Conservation (phyloP, 2,113 vertebrate genomes). For the Ameiurus melas region DNA sequence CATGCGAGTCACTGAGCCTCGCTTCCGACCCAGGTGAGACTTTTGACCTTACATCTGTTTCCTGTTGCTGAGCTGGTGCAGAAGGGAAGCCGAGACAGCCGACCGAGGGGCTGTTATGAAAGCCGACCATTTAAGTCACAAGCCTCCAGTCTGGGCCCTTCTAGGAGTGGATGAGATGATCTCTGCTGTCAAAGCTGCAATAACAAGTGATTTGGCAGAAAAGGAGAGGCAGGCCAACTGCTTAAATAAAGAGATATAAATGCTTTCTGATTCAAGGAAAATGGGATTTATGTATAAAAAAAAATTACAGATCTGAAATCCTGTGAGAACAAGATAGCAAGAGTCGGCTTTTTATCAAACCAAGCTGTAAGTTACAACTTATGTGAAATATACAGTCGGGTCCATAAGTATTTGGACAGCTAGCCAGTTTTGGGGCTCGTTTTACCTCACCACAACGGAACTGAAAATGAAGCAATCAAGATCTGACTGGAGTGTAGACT, state of each 20-base stretch:
- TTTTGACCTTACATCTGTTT: conserved; percentile 81
- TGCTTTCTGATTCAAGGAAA: background rate
- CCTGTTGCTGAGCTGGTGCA: conserved; percentile 62
- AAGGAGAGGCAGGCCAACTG: background rate
- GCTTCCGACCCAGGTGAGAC: conserved; percentile 80
- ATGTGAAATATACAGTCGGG: background rate
- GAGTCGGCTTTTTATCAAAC: background rate
- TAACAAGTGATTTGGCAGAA: conserved; percentile 10
- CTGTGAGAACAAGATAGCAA: background rate
- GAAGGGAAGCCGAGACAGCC: background rate
- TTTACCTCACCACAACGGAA: too few species aligned
- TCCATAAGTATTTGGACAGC: too few species aligned
- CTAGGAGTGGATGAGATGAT: background rate
- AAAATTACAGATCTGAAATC: background rate
- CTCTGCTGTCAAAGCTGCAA: conserved; percentile 10
- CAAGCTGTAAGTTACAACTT: background rate
- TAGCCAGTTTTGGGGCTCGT: too few species aligned
- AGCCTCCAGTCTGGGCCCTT: conserved; percentile 12
- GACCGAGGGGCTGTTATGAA: conserved; percentile 17
- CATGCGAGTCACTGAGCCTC: conserved; percentile 73
- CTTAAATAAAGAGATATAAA: background rate
- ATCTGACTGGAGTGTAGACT: too few species aligned
- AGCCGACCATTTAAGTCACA: conserved; percentile 37
- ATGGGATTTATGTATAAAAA: background rate
- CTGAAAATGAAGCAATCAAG: too few species aligned